Percentiles rank a stretch among this genome's conserved stretches.
phyloP scores from a whole-genome alignment of 2,888 invertebrate genomes.

The Mesorhabditis spiculigera region DNA sequence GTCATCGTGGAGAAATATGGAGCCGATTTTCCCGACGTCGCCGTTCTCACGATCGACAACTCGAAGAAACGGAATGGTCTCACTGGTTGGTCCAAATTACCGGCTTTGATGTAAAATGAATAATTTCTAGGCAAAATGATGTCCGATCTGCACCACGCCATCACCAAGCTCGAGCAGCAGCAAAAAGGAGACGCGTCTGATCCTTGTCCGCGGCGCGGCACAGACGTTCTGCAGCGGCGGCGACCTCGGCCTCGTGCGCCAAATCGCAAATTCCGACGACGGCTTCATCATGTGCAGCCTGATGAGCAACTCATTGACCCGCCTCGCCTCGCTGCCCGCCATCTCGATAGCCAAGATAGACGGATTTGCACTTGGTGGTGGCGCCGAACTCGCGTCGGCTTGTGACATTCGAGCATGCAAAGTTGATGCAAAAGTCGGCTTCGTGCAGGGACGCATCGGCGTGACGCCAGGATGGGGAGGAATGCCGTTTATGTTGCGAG shows the following conservation, averaged over 20 bases:
- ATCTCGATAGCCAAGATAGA: conserved; percentile 54
- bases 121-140: not conserved
- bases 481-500: not conserved
- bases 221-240: conserved; percentile 66
- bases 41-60: conserved; percentile 1
- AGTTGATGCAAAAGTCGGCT: not conserved
- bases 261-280: conserved; percentile 52
- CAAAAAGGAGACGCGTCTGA: conserved; percentile 53
- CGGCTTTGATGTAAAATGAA: too few relatives aligned
- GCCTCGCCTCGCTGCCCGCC: conserved; percentile 62
- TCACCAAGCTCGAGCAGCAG: not conserved
- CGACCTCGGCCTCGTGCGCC: conserved; percentile 61
- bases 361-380: conserved; percentile 7
- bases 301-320: conserved; percentile 60
- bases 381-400: not conserved
- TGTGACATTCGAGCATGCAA: not conserved
- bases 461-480: conserved; percentile 8
- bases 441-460: conserved; percentile 8
- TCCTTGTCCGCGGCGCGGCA: conserved; percentile 62
- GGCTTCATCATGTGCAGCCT: conserved; percentile 61
- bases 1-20: not conserved
- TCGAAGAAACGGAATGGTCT: not conserved
- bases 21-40: not conserved
- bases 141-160: not conserved
- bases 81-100: not conserved